Evolutionary conservation across 1,140 invertebrate genomes (phyloP).

Genomic region (Trachymyrmex septentrionalis): DNA sequence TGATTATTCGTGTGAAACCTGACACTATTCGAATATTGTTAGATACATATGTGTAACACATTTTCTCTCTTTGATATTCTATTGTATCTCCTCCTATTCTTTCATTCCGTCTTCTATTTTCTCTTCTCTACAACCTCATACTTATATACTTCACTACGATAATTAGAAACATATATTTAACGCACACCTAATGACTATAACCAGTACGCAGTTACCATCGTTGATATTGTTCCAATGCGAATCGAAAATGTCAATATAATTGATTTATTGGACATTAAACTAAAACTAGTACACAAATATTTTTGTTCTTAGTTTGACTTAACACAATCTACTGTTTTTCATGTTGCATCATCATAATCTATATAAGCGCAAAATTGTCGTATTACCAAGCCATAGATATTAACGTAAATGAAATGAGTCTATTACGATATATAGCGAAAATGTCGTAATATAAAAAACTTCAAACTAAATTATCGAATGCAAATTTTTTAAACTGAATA

Average conservation of each 20-base stretch:
- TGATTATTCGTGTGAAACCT: not conserved
- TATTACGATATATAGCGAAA: not conserved
- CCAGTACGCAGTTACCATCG: slow-evolving; percentile 24
- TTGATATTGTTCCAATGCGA: slow-evolving; percentile 5
- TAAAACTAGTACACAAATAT: not conserved
- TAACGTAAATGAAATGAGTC: not conserved
- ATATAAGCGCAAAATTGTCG: not conserved
- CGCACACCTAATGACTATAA: slow-evolving; percentile 71
- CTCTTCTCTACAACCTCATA: not conserved
- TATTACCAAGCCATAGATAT: not conserved
- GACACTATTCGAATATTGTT: not conserved
- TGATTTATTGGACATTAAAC: slow-evolving; percentile 41
- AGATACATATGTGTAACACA: not conserved
- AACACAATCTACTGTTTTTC: not conserved
- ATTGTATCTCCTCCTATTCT: not conserved
- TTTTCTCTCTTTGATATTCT: slow-evolving; percentile 28
- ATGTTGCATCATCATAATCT: not conserved
- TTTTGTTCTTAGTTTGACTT: slow-evolving; percentile 17
- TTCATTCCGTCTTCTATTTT: not conserved
- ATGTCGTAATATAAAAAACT: not conserved
- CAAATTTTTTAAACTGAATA: not conserved
- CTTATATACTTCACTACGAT: not conserved
- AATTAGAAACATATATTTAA: slow-evolving; percentile 74
- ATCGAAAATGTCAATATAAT: not conserved
- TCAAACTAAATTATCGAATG: not conserved